Evolutionary conservation across 2,113 vertebrate genomes (phyloP), one percentile per base, ranked within the genome.

Genomic region (Thunnus maccoyii): DNA sequence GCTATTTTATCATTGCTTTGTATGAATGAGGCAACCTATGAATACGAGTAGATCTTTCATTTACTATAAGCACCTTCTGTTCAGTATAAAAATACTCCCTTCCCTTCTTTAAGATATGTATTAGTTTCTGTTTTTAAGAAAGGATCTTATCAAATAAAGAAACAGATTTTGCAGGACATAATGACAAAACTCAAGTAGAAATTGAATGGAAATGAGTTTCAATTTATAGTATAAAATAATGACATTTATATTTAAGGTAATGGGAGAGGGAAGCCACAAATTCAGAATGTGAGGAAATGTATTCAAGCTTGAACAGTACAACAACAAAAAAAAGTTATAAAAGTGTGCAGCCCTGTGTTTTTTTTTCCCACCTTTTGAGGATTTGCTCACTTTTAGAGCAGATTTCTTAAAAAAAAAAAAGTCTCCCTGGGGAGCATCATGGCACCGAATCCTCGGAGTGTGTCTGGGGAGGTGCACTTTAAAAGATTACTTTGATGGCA

Each of bases 401-500:
- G 5, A 47, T 79, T 74, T 20, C 3, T 15, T 22, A 36, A 25
- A 32, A 50, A 61, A 46, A 86, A 50, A 60, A 48, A 62, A 47
- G 60, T 77, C 30, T 87, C 82, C 74, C 74, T 0, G 41, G 46
- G 84, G 71, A 78, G 50, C 65, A n/a, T 55, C 36, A 1, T 60
- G 63, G 32, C 79, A 46, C 54, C 13, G 25, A 52, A 72, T 76
- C 68, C 47, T 80, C 27, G 0, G 2, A 63, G 58, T 63, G 63
- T 27, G 70, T 82, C 77, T 61, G 54, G 44, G 71, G 64, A 84
- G 73, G 72, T 87, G 87, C 70, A 78, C 85, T 87, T 92, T 90
- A 89, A 89, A 77, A 85, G 46, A 86, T 71, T 47, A 74, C 88
- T 86, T 83, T 88, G 81, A 85, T 89, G 85, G 74, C 78, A 78